Evolutionary conservation across 2,888 invertebrate species (phyloP), one percentile per base, ranked within the genome.

Genomic region (Axea sp.): DNA sequence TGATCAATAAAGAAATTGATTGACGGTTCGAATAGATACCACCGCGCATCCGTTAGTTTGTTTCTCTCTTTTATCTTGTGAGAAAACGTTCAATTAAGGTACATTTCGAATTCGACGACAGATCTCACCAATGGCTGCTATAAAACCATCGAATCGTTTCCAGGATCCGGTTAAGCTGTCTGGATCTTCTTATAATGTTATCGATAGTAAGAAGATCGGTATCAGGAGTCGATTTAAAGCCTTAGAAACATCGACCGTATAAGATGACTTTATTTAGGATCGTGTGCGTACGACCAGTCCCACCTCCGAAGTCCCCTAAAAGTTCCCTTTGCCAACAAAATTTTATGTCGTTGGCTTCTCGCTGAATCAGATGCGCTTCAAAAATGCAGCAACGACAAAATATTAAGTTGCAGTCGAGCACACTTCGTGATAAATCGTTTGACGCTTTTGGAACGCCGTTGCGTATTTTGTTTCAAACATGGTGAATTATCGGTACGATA

Each of bases 141-240:
- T 85, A 85, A 85, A 85, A 72, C 81, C 76, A 71, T 81, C 77
- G 80, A 84, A 79, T 83, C 75, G 81, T 78, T 83, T 84, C 77
- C 81, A 82, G 78, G 76, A 83, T 83, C 78, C 81, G 76, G 82
- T 75, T 80, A 77, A 81, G 60, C 78, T 78, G 82, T 77, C 79
- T 60, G 62, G 62, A 75, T 64, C 72, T 45, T 71, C 77, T 79
- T 78, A 80, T 78, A 78, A 79, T 79, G 79, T 80, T 79, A 82
- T 84, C 82, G 85, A 86, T 86, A 84, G 83, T 80, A 77, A 78
- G 64, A 55, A 86, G 86, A 87, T 86, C 81, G 83, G 83, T 86
- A 87, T 87, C 86, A 81, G 81, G 35, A 71, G 79, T 75, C 82
- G 83, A 85, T 84, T 85, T 82, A 84, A 82, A 76, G 78, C 71